Base-by-base conservation (phyloP, 2,797 vertebrate species). In the Diceros bicornis region DNA sequence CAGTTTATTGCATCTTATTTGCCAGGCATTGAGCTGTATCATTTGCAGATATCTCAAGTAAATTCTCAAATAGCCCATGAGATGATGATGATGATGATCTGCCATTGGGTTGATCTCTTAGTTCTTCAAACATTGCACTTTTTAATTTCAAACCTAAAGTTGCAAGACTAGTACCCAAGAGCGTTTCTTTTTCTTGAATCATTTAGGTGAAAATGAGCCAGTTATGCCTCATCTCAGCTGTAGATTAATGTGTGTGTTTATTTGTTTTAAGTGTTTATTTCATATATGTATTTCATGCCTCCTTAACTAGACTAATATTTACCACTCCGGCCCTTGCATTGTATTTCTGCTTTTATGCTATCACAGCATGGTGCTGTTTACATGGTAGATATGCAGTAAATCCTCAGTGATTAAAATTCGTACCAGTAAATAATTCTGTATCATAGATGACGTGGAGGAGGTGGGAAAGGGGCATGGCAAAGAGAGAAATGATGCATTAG, bases 331-430 rank as follows among this genome's bases (percentile, higher is more conserved):
- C 55, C 64, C 37, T 89, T 66, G 9, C 25, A 37, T 47, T 89
- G 4, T 25, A 27, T 68, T 47, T 62, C 71, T 91, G 32, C 55
- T 50, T 0, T 50, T 78, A 77, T 34, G 50, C 29, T 89, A 66
- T 87, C 44, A 16, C 6, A 47, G 41, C 59, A 10, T 16, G 18
- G 27, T 77, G 25, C 92, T 50, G 2, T 50, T 8, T 64, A 52
- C 74, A 34, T 37, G 32, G 16, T 55, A 64, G 52, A 14, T 71
- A 55, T 3, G 9, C 44, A 13, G 21, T 77, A 79, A 96, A 75
- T 85, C 29, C 21, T 85, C 66, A 86, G 37, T 93, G 89, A 90
- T 81, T 84, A 92, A 78, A 94, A 59, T 66, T 92, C 37, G 74
- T 77, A 62, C 55, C 93, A 79, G n/a, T 64, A 81, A 66, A 75